phyloP scores from a whole-genome alignment of 1,140 invertebrate species.

The Brachionus plicatilis region DNA sequence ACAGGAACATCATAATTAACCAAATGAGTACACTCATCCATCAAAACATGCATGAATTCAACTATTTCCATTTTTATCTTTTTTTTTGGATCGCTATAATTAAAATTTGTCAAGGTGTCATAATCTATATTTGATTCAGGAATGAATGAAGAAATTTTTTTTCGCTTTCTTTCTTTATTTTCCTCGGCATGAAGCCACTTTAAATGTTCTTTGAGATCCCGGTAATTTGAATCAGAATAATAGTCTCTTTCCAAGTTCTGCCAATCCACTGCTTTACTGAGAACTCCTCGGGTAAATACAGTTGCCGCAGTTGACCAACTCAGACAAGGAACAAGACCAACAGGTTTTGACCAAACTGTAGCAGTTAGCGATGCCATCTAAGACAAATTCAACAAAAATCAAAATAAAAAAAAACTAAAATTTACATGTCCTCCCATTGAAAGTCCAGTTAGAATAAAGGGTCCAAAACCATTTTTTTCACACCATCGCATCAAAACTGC shows the following conservation, averaged over 20 bases:
- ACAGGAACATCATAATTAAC: constrained; percentile 77
- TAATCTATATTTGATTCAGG: constrained; percentile 17
- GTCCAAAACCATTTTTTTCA: constrained; percentile 73
- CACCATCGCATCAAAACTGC: constrained; percentile 88
- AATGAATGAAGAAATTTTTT: constrained; percentile 37
- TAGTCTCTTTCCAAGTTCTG: constrained; percentile 80
- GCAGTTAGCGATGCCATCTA: constrained; percentile 61
- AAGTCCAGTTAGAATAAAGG: constrained; percentile 80
- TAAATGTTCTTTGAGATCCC: constrained; percentile 3
- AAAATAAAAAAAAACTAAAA: background rate
- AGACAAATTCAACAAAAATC: background rate
- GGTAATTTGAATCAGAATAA: constrained; percentile 71
- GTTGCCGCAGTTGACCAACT: constrained; percentile 93
- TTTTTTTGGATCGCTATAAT: background rate
- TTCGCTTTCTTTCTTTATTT: background rate
- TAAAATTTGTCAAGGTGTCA: background rate
- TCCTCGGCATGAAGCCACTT: constrained; percentile 12
- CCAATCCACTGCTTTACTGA: constrained; percentile 91
- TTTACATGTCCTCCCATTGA: constrained; percentile 91
- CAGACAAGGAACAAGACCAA: constrained; percentile 84
- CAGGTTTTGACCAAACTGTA: constrained; percentile 73
- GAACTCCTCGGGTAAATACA: constrained; percentile 90
- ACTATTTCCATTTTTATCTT: constrained; percentile 45
- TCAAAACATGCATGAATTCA: constrained; percentile 77
- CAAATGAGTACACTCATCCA: constrained; percentile 96